These are phyloP conservation scores for Drosophila atroscutellata DNA, from an alignment of 2,888 invertebrate genomes.

Conservation along the genomic window DNA sequence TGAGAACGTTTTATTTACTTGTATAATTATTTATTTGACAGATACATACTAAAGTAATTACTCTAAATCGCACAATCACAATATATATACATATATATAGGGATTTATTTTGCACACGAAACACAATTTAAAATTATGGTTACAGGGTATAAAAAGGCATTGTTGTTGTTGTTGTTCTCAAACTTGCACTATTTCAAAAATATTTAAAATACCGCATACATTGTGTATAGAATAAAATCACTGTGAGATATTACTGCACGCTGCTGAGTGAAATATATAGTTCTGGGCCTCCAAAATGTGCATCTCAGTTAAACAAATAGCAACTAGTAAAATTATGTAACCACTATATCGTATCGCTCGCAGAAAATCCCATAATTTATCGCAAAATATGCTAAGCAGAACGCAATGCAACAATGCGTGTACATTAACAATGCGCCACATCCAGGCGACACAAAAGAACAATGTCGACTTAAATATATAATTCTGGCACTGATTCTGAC, in stretches of 20 bases:
- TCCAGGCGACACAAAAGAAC: slow-evolving; percentile 90
- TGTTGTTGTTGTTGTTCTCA: slow-evolving; percentile 26
- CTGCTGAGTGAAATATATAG: slow-evolving; percentile 86
- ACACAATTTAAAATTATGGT: slow-evolving; percentile 55
- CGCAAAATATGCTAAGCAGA: slow-evolving; percentile 91
- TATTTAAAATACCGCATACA: slow-evolving; percentile 61
- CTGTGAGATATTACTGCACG: slow-evolving; percentile 84
- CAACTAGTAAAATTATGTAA: slow-evolving; percentile 88
- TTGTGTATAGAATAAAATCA: slow-evolving; percentile 76
- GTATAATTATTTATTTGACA: slow-evolving; percentile 39
- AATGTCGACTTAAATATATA: slow-evolving; percentile 89
- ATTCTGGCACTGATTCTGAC: slow-evolving; percentile 86
- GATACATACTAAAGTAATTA: slow-evolving; percentile 42
- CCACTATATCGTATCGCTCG: slow-evolving; percentile 89
- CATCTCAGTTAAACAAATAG: slow-evolving; percentile 90
- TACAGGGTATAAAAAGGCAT: slow-evolving; percentile 56
- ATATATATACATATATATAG: slow-evolving; percentile 12
- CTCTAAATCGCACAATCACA: slow-evolving; percentile 47
- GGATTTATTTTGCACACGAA: slow-evolving; percentile 46
- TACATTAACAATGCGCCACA: slow-evolving; percentile 92
- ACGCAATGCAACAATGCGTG: slow-evolving; percentile 91
- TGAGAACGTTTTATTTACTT: slow-evolving; percentile 2
- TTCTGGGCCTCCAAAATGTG: slow-evolving; percentile 88
- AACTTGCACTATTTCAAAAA: slow-evolving; percentile 74
- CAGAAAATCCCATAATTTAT: slow-evolving; percentile 92